Conservation (phyloP, 1,140 invertebrate genomes). For the Mercenaria mercenaria region DNA sequence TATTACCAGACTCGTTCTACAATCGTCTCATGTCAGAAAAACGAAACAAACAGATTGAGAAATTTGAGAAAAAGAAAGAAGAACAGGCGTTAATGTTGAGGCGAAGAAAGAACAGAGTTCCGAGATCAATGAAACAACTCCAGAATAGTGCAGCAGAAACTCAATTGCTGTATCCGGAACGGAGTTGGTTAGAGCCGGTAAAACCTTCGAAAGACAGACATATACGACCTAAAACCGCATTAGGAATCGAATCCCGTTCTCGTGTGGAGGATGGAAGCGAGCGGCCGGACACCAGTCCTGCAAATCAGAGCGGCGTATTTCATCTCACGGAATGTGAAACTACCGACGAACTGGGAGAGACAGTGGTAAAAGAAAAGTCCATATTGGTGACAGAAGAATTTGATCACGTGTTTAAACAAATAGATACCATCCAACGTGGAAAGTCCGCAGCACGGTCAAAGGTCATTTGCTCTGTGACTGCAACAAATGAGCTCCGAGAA, state of each 20-base stretch:
- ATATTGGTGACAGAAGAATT: conserved; percentile 56
- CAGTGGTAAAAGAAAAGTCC: conserved; percentile 35
- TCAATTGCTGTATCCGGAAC: conserved; percentile 67
- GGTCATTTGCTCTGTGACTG: conserved; percentile 70
- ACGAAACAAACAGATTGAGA: conserved; percentile 66
- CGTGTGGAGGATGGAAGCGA: background rate
- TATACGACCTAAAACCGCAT: conserved; percentile 62
- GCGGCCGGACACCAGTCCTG: conserved; percentile 43
- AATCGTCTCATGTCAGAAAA: conserved; percentile 74
- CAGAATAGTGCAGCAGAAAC: conserved; percentile 75
- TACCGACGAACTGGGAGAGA: conserved; percentile 41
- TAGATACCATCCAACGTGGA: conserved; percentile 74
- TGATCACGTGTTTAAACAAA: conserved; percentile 73
- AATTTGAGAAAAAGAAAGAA: conserved; percentile 35
- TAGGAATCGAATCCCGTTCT: conserved; percentile 49
- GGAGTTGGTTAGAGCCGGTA: background rate
- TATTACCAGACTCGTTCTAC: conserved; percentile 75
- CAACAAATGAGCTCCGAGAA: conserved; percentile 60
- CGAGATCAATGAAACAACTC: conserved; percentile 77
- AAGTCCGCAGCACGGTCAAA: conserved; percentile 72
- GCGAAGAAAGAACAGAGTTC: conserved; percentile 49
- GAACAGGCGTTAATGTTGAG: conserved; percentile 41
- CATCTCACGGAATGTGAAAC: conserved; percentile 69
- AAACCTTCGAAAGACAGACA: conserved; percentile 40
- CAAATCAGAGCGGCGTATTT: conserved; percentile 44